Evolutionary conservation across 2,113 vertebrate species (phyloP).

Genomic region (Halcyon senegalensis): DNA sequence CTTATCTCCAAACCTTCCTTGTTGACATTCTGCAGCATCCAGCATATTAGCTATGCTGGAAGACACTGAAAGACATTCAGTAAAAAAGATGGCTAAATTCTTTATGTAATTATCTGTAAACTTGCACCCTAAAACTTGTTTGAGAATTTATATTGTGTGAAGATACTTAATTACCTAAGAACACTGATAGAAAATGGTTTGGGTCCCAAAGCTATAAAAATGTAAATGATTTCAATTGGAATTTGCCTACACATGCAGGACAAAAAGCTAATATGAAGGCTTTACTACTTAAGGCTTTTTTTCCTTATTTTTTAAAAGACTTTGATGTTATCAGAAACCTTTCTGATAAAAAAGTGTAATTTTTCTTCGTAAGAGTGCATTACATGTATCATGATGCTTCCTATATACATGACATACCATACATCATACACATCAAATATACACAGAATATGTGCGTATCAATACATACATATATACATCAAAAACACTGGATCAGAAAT

Average conservation of each 20-base stretch:
- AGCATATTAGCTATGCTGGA: not conserved
- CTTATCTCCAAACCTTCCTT: conserved; percentile 29
- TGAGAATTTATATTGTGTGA: not conserved
- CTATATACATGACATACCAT: conserved; percentile 62
- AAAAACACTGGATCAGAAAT: conserved; percentile 70
- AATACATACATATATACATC: conserved; percentile 61
- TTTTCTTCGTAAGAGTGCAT: conserved; percentile 41
- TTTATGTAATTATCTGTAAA: not conserved
- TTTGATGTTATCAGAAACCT: not conserved
- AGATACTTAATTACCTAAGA: not conserved
- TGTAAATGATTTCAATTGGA: not conserved
- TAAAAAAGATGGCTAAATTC: conserved; percentile 41
- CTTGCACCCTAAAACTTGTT: not conserved
- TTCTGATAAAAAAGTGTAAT: conserved; percentile 20
- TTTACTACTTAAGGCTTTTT: not conserved
- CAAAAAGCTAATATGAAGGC: not conserved
- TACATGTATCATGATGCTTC: conserved; percentile 51
- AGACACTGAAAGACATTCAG: not conserved
- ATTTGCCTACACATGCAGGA: not conserved
- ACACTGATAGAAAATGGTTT: not conserved
- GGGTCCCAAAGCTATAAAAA: not conserved
- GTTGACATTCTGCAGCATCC: conserved; percentile 37
- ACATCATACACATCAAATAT: conserved; percentile 23
- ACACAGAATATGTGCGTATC: conserved; percentile 49
- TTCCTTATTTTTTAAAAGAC: conserved; percentile 1